Evolutionary conservation across 1,140 invertebrate genomes (phyloP), one percentile per base, ranked within the genome.

Genomic region (Coenobita brevimanus): DNA sequence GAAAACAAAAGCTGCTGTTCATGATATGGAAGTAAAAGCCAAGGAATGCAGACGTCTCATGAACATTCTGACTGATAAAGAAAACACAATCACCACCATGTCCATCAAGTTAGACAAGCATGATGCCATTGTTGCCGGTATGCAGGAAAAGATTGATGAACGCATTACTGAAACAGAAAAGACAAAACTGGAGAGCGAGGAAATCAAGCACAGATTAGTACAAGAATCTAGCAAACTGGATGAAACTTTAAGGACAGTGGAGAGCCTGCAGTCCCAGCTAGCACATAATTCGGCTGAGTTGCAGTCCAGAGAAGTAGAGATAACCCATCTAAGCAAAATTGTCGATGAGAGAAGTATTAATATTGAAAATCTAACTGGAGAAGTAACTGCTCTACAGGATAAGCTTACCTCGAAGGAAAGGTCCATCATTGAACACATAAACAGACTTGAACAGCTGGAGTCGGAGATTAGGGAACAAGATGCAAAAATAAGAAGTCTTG

Each of bases 11-110:
- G 30, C 64, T 21, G 84, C 89, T 21, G 30, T 88, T 43, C 57
- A 88, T 36, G 86, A 85, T 69, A 78, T 75, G 38, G 81, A 90
- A 62, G 60, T 71, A 13, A 82, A 90, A 54, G 57, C n/a, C 54
- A 90, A 82, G 24, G 90, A 90, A 89, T 89, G 89, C 69, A 86
- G 83, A 24, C 30, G 88, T 15, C 83, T 91, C n/a, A 82, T 89
- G 73, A 83, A 89, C 36, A 86, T 91, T 13, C 71, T 89, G 2
- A 82, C 90, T 1, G 90, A 91, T 30, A 91, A 90, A 80, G 88
- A 91, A 64, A 90, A 89, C 41, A 67, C 60, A 3, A 82, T 89
- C 57, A 69, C 87, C 24, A 90, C 73, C 33, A 62, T 82, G 36
- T 89, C 88, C n/a, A 89, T 87, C 50, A 82, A 82, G 41, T 71